Base-by-base conservation (phyloP, 2,888 invertebrate genomes). In the Deroplatys truncata region DNA sequence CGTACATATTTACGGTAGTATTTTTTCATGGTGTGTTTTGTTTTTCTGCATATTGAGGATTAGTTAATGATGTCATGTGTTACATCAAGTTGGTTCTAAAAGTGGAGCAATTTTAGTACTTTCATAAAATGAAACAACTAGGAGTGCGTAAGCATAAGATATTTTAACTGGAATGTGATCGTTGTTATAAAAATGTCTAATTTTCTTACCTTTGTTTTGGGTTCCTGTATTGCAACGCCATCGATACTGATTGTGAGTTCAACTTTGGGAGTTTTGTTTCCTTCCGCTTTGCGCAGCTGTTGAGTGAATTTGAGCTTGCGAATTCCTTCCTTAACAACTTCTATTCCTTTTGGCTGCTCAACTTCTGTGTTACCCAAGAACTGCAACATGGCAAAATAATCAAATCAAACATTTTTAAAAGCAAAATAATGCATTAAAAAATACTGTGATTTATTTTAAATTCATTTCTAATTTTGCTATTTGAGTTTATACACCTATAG, bases 211-310 rank as follows among this genome's bases (percentile, higher is more conserved):
- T 90, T 90, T 31, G 90, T 86, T 84, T 89, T 89, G 9, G 90
- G 90, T 49, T 90, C 97, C 93, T 97, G 97, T 92, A 99, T 97
- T 89, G 98, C 98, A 86, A 99, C 98, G 84, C 99, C 99, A 94
- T 99, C 98, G 89, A 98, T 97, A 89, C 98, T 99, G 91, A 99
- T 98, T n/a, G 98, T 98, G 91, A 99, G 96, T 93, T 99, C 99
- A 28, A 98, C 97, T 93, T 98, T 98, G 92, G 97, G 96, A 93
- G 97, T 96, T 94, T 99, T 99, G 92, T 97, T 97, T 84, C 98
- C 98, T 91, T 98, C 97, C 92, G 98, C 97, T 93, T 98, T 98
- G 93, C 97, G 97, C 92, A 98, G 94, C 93, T 98, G 98, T 92
- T 98, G 98, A 91, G 97, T 97, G 93, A 99, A 98, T 94, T 98